Conservation (phyloP, 2,888 invertebrate genomes). For the Drosophila lacicola region DNA sequence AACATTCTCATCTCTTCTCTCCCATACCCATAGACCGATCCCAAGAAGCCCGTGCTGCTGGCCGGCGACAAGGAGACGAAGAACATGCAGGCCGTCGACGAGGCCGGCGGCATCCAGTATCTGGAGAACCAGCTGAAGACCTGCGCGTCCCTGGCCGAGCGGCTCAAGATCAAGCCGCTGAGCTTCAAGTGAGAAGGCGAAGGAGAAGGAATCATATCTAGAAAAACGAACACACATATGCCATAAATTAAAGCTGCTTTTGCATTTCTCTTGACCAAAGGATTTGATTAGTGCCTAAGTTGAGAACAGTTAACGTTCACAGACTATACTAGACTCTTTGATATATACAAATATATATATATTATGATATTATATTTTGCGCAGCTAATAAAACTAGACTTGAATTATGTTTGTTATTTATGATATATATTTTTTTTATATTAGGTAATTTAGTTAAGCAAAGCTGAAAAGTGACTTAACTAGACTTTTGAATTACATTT, state of each 20-base stretch:
- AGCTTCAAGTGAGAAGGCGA: constrained; percentile 63
- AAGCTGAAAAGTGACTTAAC: too few relatives aligned
- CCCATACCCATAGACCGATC: constrained; percentile 86
- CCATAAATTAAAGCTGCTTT: constrained; percentile 38
- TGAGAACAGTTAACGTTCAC: constrained; percentile 21
- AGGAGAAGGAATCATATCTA: not conserved
- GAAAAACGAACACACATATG: constrained; percentile 6
- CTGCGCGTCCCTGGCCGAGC: constrained; percentile 87
- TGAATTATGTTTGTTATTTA: too few relatives aligned
- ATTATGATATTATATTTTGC: not conserved
- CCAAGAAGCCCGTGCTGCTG: constrained; percentile 89
- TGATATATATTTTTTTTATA: too few relatives aligned
- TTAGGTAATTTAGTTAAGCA: too few relatives aligned
- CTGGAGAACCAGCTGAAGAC: constrained; percentile 91
- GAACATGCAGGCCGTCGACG: constrained; percentile 89
- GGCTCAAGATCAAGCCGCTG: constrained; percentile 86
- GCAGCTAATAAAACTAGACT: not conserved
- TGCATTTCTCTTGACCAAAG: constrained; percentile 70
- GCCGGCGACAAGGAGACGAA: constrained; percentile 94
- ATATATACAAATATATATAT: not conserved
- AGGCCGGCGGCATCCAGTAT: constrained; percentile 91
- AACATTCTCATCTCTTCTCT: constrained; percentile 11
- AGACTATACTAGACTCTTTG: constrained; percentile 11
- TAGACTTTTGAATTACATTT: too few relatives aligned
- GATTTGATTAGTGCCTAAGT: constrained; percentile 56